Evolutionary conservation across 23 tunicate genomes (phyloP).

Genomic region (Aplidium turbinatum): DNA sequence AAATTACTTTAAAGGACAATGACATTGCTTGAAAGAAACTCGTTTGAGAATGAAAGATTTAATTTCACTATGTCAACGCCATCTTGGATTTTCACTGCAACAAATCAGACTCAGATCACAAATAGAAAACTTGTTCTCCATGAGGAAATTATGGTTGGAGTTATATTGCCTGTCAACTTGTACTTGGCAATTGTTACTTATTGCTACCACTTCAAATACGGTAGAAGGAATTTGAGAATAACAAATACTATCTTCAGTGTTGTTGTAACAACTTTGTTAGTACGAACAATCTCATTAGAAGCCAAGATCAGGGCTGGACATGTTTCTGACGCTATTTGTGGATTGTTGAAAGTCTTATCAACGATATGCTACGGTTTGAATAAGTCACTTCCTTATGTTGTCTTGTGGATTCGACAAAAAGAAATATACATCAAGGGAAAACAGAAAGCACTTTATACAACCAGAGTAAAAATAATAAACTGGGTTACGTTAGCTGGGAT

Average conservation of each 20-base stretch:
- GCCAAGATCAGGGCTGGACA: not conserved
- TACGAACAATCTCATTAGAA: slow-evolving; percentile 7
- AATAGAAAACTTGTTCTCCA: too few species aligned
- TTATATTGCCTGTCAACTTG: not conserved
- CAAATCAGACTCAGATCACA: too few species aligned
- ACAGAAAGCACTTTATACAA: not conserved
- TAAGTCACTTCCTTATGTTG: slow-evolving; percentile 14
- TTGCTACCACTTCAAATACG: slow-evolving; percentile 2
- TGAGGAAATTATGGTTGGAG: slow-evolving; percentile 2
- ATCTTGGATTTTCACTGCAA: too few species aligned
- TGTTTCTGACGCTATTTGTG: slow-evolving; percentile 3
- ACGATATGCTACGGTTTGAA: slow-evolving; percentile 2
- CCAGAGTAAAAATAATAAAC: not conserved
- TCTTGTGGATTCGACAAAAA: slow-evolving; percentile 29
- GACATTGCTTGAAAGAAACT: too few species aligned
- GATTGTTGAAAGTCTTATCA: not conserved
- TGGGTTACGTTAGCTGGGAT: slow-evolving; percentile 13
- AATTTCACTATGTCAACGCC: too few species aligned
- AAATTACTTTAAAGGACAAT: too few species aligned
- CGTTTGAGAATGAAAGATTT: too few species aligned
- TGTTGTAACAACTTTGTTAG: slow-evolving; percentile 5
- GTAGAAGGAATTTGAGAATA: not conserved
- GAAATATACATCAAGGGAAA: not conserved
- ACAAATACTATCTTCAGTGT: slow-evolving; percentile 5
- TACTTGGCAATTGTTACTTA: not conserved